Percentiles rank a stretch among this genome's conserved stretches.
These are phyloP conservation scores for Podargus strigoides DNA, from an alignment of 2,797 vertebrate genomes.

Conservation along the genomic window DNA sequence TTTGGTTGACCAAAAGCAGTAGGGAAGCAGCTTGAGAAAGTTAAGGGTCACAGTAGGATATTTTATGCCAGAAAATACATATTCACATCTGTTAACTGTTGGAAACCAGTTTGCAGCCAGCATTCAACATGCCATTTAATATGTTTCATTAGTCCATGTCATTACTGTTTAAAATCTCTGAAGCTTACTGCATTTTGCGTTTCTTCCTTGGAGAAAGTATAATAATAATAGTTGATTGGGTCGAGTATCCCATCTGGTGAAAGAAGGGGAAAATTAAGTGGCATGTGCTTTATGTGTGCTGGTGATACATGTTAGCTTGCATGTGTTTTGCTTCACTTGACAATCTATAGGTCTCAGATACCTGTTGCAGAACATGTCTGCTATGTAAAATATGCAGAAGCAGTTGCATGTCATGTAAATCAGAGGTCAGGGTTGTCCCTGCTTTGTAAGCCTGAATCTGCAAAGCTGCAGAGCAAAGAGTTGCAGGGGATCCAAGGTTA, in stretches of 20 bases:
- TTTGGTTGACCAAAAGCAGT: background rate
- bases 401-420: background rate
- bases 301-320: background rate
- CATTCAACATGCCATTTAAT: constrained; percentile 1
- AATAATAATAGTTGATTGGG: background rate
- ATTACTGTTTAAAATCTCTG: background rate
- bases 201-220: background rate
- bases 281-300: background rate
- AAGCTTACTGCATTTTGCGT: background rate
- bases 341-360: background rate
- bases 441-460: background rate
- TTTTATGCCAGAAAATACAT: constrained; percentile 22
- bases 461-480: background rate
- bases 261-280: background rate
- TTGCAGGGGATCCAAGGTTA: background rate
- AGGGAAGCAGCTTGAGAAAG: constrained; percentile 7
- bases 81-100: constrained; percentile 37
- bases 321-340: background rate
- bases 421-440: background rate
- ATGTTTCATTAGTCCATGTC: constrained; percentile 24
- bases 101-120: constrained; percentile 19
- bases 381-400: background rate
- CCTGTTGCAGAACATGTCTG: background rate
- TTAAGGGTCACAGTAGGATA: background rate
- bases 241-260: background rate